These are phyloP conservation scores for Lanius ludovicianus DNA, from an alignment of 2,113 vertebrate species.

Conservation along the genomic window DNA sequence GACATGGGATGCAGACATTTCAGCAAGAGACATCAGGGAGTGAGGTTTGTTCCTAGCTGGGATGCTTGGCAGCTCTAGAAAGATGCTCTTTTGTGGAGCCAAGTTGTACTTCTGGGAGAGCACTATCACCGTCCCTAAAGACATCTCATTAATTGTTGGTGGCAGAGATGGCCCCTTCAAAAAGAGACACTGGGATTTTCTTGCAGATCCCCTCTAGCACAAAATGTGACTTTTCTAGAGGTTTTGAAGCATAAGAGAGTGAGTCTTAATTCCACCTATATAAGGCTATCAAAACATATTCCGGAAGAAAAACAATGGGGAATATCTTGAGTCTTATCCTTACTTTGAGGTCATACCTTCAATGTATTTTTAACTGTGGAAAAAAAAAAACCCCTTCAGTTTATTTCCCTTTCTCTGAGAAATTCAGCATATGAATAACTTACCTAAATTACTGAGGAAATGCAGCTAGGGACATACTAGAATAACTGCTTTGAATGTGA, in stretches of 20 bases:
- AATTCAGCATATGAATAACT: slow-evolving; percentile 8
- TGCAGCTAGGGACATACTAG: not conserved
- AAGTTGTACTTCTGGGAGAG: not conserved
- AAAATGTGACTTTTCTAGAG: not conserved
- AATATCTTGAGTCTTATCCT: not conserved
- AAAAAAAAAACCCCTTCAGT: not conserved
- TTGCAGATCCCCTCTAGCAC: not conserved
- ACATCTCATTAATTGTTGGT: not conserved
- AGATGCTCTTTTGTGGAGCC: accelerated
- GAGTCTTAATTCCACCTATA: not conserved
- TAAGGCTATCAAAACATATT: not conserved
- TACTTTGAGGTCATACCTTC: not conserved
- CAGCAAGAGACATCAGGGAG: not conserved
- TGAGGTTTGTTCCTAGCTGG: not conserved
- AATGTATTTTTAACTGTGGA: not conserved
- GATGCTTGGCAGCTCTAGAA: not conserved
- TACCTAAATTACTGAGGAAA: slow-evolving; percentile 23
- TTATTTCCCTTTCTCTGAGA: slow-evolving; percentile 20
- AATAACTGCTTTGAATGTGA: slow-evolving; percentile 38
- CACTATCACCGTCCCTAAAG: not conserved
- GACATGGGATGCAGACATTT: not conserved
- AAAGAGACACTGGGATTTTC: not conserved
- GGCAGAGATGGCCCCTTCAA: not conserved
- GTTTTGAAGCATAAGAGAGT: not conserved
- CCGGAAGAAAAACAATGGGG: not conserved